Evolutionary conservation across 2,888 invertebrate genomes (phyloP).

Genomic region (Pecten maximus): DNA sequence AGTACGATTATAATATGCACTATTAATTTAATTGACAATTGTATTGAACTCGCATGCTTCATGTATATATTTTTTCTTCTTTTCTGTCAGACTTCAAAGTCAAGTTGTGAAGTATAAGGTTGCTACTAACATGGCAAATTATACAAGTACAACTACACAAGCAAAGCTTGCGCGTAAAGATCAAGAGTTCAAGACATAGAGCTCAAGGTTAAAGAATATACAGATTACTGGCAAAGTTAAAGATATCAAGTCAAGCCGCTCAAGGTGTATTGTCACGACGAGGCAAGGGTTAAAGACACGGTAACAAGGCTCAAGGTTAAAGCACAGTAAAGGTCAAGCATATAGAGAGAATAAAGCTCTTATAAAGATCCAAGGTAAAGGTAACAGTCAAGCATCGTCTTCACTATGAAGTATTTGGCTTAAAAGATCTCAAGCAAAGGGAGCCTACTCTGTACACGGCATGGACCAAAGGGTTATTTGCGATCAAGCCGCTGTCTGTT

Average conservation of each 20-base stretch:
- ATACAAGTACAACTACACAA: conserved; percentile 28
- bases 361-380: conserved; percentile 43
- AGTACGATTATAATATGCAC: neutral
- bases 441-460: neutral
- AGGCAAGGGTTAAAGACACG: conserved; percentile 40
- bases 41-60: neutral
- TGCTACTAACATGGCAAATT: conserved; percentile 30
- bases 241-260: conserved; percentile 37
- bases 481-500: neutral
- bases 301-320: conserved; percentile 41
- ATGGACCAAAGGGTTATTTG: conserved; percentile 3
- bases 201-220: conserved; percentile 33
- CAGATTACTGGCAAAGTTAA: conserved; percentile 39
- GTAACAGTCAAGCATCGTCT: conserved; percentile 30
- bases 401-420: neutral
- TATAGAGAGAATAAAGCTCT: conserved; percentile 35
- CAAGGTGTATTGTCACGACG: conserved; percentile 1
- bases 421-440: conserved; percentile 24
- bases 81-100: conserved; percentile 48
- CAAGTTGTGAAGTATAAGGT: conserved; percentile 37
- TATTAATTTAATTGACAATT: neutral
- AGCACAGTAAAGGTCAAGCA: conserved; percentile 37
- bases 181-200: conserved; percentile 46
- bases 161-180: neutral
- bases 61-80: conserved; percentile 38